Evolutionary conservation across 2,888 invertebrate genomes (phyloP).

Genomic region (Parnassius apollo): DNA sequence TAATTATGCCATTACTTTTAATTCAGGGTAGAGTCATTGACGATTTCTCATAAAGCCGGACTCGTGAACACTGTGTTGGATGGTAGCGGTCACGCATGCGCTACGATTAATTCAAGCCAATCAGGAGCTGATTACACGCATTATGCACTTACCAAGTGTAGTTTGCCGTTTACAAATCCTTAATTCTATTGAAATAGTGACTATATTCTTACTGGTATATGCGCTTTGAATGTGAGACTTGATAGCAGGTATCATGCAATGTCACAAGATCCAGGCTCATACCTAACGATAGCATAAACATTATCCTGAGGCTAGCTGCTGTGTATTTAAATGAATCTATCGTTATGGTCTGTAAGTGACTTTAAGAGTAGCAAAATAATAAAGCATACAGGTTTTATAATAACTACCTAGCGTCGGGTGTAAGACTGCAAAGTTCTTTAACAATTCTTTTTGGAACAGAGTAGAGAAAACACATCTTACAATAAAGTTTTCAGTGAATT

Average conservation of each 20-base stretch:
- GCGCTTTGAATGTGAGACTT: slow-evolving; percentile 22
- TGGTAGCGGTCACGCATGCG: slow-evolving; percentile 77
- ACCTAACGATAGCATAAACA: slow-evolving; percentile 41
- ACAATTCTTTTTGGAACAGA: too few relatives aligned
- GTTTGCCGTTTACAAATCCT: slow-evolving; percentile 37
- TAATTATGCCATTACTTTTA: slow-evolving; percentile 76
- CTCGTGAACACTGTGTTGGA: slow-evolving; percentile 54
- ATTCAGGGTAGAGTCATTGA: slow-evolving; percentile 60
- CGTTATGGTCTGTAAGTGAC: slow-evolving; percentile 40
- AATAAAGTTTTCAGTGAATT: too few relatives aligned
- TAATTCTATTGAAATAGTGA: slow-evolving; percentile 40
- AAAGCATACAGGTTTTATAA: too few relatives aligned
- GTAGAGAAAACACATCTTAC: too few relatives aligned
- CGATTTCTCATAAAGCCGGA: slow-evolving; percentile 66
- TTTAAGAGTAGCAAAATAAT: slow-evolving; percentile 1
- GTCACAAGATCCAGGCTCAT: slow-evolving; percentile 46
- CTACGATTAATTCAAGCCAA: slow-evolving; percentile 79
- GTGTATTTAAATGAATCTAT: slow-evolving; percentile 42
- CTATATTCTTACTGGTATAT: slow-evolving; percentile 32
- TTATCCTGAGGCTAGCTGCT: slow-evolving; percentile 39
- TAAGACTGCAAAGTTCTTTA: too few relatives aligned
- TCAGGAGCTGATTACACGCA: slow-evolving; percentile 78
- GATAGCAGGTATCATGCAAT: slow-evolving; percentile 70
- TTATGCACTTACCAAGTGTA: slow-evolving; percentile 61
- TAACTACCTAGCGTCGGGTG: too few relatives aligned